phyloP scores from a whole-genome alignment of 2,888 invertebrate species.

The Troilus luridus region DNA sequence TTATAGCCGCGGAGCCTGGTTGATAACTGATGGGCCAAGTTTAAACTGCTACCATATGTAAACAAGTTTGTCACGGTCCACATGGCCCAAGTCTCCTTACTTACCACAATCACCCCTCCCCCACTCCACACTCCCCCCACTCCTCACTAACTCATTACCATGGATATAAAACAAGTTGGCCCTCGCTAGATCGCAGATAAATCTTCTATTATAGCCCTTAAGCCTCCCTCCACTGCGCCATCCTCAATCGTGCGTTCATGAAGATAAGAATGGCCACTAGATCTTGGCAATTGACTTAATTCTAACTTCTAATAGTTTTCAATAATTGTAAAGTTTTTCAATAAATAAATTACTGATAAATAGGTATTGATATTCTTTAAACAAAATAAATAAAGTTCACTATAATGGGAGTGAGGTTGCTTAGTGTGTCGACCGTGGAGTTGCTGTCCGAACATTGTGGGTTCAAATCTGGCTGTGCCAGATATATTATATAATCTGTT shows the following conservation, averaged over 20 bases:
- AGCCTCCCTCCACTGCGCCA: not conserved
- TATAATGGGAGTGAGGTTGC: no score
- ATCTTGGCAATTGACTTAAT: not conserved
- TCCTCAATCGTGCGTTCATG: not conserved
- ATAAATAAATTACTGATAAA: not conserved
- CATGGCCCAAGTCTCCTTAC: slow-evolving; percentile 43
- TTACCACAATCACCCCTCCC: slow-evolving; percentile 30
- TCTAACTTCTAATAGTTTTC: not conserved
- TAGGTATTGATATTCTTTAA: not conserved
- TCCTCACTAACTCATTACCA: slow-evolving; percentile 27
- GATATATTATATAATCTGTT: no score
- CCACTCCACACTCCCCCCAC: not conserved
- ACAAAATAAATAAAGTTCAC: not conserved
- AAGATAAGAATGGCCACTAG: not conserved
- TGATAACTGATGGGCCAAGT: slow-evolving; percentile 40
- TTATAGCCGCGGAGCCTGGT: not conserved
- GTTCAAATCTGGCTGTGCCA: no score
- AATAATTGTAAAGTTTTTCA: not conserved
- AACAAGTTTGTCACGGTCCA: slow-evolving; percentile 46
- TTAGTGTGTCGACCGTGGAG: no score
- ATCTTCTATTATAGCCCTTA: slow-evolving; percentile 33
- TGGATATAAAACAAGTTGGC: slow-evolving; percentile 25
- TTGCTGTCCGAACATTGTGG: no score
- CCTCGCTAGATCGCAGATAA: slow-evolving; percentile 21
- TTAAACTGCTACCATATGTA: slow-evolving; percentile 48